Evolutionary conservation across 2,888 invertebrate species (phyloP), one percentile per base, ranked within the genome.

Genomic region (Andrena hattorfiana): DNA sequence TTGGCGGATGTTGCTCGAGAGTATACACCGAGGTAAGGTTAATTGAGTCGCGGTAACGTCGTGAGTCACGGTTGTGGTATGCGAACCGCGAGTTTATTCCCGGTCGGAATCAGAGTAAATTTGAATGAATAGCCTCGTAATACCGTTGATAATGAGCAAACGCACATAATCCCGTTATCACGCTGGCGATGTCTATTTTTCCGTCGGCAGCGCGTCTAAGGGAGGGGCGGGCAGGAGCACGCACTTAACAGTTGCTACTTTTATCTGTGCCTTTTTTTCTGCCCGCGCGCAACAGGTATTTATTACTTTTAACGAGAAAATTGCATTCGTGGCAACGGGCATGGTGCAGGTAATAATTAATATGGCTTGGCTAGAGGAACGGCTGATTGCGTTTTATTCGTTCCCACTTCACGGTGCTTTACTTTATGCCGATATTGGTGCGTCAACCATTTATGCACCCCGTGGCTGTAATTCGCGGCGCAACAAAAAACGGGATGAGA

Each of bases 11-110:
- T 49, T 23, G 49, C 23, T 8, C 13, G 72, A 49, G 49, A 70
- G 81, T 81, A 70, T 74, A 74, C 68, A 48, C 48, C 13, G 60
- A 51, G 59, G 26, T 8, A 5, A 66, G 73, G 73, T 81, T 81
- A 81, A 81, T 81, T 70, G 81, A 81, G 81, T 81, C 81, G 81
- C 81, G 64, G 28, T 80, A 81, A 81, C 67, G 67, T 54, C 81
- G 48, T 67, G 81, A 80, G 20, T 80, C 81, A 67, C 70, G 51
- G 32, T 16, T 20, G 6, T 13, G 81, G 73, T 64, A 80, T 80
- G 81, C 77, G 49, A 23, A 51, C 23, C 35, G 69, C 79, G 81
- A 66, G 81, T 80, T 81, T 81, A 81, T 69, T 70, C 81, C 62
- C 60, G 74, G 26, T 30, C 60, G 26, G 81, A 81, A 81, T 81